Evolutionary conservation across 2,797 vertebrate genomes (phyloP).

Genomic region (Chaetophractus vellerosus): DNA sequence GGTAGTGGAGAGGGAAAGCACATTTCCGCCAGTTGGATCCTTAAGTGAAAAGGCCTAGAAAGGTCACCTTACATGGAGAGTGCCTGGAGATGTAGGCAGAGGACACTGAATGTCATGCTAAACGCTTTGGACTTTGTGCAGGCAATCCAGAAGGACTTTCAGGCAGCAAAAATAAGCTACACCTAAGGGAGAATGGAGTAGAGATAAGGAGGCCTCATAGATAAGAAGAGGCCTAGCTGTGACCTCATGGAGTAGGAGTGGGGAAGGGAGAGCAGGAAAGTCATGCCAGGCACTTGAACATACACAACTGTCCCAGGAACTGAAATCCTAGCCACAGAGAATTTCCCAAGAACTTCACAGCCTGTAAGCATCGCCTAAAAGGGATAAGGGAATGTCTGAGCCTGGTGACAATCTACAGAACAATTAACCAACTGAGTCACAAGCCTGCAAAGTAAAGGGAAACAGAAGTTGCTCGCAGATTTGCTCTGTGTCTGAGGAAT

Average conservation of each 20-base stretch:
- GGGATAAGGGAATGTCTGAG: not conserved
- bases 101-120: no score
- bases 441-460: conserved; percentile 12
- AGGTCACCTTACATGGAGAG: not conserved
- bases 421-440: not conserved
- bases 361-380: not conserved
- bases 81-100: not conserved
- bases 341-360: no score
- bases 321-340: not conserved
- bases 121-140: not conserved
- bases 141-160: not conserved
- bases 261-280: not conserved
- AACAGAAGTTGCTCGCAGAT: not conserved
- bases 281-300: not conserved
- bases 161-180: not conserved
- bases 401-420: not conserved
- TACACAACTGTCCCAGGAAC: conserved; percentile 9
- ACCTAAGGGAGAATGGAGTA: not conserved
- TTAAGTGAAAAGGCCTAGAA: not conserved
- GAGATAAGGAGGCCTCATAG: not conserved
- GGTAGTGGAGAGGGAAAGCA: not conserved
- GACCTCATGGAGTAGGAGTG: not conserved
- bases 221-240: not conserved
- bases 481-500: not conserved
- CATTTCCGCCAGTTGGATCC: not conserved